phyloP scores from a whole-genome alignment of 2,797 vertebrate species.

The Phyllotis vaccarum region DNA sequence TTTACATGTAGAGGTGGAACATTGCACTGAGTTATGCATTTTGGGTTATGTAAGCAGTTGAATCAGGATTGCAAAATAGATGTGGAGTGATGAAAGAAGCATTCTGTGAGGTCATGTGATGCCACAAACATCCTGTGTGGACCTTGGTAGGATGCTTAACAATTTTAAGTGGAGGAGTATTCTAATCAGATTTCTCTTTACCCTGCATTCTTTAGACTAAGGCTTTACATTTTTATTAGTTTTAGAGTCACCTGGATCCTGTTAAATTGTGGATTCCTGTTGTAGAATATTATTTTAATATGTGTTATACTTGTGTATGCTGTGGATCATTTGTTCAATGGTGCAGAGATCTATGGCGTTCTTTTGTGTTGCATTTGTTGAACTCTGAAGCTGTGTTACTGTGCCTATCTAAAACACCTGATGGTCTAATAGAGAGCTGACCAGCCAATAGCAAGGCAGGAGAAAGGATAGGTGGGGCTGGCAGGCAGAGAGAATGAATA shows the following conservation, averaged over 20 bases:
- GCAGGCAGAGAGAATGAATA: not conserved
- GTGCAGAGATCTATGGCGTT: not conserved
- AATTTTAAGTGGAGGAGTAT: not conserved
- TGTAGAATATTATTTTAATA: too few relatives aligned
- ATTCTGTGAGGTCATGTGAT: not conserved
- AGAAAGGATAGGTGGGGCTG: not conserved
- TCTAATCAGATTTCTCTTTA: not conserved
- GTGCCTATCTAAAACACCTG: not conserved
- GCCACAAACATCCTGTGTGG: not conserved
- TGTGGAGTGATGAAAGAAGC: not conserved
- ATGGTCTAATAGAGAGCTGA: not conserved
- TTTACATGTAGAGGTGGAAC: not conserved
- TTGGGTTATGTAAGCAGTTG: not conserved
- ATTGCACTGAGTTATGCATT: not conserved
- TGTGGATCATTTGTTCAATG: not conserved
- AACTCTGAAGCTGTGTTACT: not conserved
- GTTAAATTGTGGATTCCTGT: conserved; percentile 16
- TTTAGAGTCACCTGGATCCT: not conserved
- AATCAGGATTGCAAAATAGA: not conserved
- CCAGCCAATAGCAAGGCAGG: not conserved
- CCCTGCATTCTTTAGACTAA: not conserved
- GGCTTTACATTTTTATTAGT: not conserved
- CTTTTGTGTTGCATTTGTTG: not conserved
- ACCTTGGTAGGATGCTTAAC: not conserved
- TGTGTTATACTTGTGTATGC: too few relatives aligned